Evolutionary conservation across 2,888 invertebrate species (phyloP), one percentile per base, ranked within the genome.

Genomic region (Leucozona laternaria): DNA sequence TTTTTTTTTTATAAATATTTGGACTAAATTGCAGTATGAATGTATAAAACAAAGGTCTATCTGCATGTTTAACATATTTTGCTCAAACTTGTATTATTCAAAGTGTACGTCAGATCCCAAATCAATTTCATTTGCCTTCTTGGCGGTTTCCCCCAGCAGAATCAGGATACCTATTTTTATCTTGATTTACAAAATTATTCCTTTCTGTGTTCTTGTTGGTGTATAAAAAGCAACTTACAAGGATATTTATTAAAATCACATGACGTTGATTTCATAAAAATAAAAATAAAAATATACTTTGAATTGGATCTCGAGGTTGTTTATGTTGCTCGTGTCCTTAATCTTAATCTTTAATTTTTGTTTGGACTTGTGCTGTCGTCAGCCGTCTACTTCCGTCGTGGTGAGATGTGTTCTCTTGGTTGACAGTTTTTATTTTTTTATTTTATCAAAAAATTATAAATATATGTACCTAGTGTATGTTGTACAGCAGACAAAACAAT

Each of bases 261-360:
- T 45, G 17, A 50, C 22, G 25, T 15, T 53, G 25, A 20, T 48
- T 53, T 25, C 13, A 25, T 13, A 13, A 53, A 50, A 50, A 22
- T 4, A 22, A 53, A 53, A 55, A 48, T 48, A 11, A n/a, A 43
- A 43, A 43, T 2, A 22, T 22, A 25, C 58, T 34, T 22, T 37
- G 22, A 34, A 37, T 60, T 37, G 6, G 37, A 37, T 22, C 6
- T 31, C 25, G n/a, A 17, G n/a, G n/a, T 78, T 37, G 31, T 22
- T 72, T 40, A 25, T 62, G 40, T 48, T 25, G 31, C 31, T 75
- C 50, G 31, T 53, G 68, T 83, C 62, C 64, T 73, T 75, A 66
- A 79, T 84, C 62, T 71, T 79, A 70, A 79, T 83, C 79, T 79
- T 57, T 70, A 25, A 75, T 79, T 79, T 68, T 75, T 75, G 43